phyloP scores from a whole-genome alignment of 2,113 vertebrate genomes.

The Nipponia nippon region DNA sequence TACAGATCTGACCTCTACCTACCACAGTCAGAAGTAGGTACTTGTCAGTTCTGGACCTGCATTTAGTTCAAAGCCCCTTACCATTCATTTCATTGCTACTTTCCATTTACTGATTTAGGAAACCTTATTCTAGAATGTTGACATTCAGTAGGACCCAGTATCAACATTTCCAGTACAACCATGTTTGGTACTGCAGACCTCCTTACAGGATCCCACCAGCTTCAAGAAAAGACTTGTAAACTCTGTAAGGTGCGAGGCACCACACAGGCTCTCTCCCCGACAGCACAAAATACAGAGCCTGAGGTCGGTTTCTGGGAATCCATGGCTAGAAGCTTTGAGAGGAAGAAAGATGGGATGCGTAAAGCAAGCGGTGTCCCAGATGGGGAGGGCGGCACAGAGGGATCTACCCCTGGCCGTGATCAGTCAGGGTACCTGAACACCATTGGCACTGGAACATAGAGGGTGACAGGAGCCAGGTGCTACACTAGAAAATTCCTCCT shows the following conservation, averaged over 20 bases:
- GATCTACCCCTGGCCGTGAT: no score
- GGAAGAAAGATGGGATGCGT: background rate
- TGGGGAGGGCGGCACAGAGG: background rate
- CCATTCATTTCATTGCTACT: background rate
- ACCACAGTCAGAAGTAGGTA: background rate
- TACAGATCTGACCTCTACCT: background rate
- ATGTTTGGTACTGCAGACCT: background rate
- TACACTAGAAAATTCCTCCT: background rate
- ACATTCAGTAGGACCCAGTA: background rate
- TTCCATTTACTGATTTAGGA: background rate
- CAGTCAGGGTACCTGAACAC: background rate
- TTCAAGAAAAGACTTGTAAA: background rate
- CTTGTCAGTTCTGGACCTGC: background rate
- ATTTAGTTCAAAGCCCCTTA: background rate
- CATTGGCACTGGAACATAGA: rapidly evolving
- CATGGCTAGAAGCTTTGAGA: background rate
- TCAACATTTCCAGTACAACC: background rate
- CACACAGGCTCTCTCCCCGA: background rate
- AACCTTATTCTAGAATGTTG: background rate
- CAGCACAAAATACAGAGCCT: background rate
- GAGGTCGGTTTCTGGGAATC: background rate
- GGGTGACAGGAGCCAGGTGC: background rate
- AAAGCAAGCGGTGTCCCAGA: background rate
- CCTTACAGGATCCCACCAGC: background rate
- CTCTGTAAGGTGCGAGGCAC: background rate